Evolutionary conservation across 2,797 vertebrate species (phyloP).

Genomic region (Clarias laeviceps): DNA sequence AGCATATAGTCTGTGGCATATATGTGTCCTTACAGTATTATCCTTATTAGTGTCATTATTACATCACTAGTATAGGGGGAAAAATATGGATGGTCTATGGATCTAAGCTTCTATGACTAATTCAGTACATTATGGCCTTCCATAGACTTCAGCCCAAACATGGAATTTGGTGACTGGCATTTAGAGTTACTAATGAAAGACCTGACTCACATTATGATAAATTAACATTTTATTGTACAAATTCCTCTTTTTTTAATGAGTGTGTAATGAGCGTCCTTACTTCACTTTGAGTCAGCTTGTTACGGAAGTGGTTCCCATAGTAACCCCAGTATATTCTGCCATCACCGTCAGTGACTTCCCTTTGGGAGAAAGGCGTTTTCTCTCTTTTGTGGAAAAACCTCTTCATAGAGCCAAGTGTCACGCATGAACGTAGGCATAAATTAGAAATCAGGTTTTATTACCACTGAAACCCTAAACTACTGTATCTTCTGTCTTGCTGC

Average conservation of each 20-base stretch:
- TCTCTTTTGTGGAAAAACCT: conserved; percentile 27
- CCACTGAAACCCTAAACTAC: not conserved
- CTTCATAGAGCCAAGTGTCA: conserved; percentile 6
- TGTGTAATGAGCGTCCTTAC: conserved; percentile 34
- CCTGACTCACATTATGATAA: conserved; percentile 7
- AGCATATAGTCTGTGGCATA: not conserved
- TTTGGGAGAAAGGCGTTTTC: conserved; percentile 37
- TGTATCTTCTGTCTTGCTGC: not conserved
- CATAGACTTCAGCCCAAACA: not conserved
- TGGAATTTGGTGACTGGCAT: not conserved
- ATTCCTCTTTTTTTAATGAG: conserved; percentile 23
- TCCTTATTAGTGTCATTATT: not conserved
- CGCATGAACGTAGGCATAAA: not conserved
- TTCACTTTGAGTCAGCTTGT: conserved; percentile 41
- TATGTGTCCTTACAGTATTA: no score
- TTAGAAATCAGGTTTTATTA: conserved; percentile 3
- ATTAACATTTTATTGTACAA: not conserved
- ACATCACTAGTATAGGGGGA: not conserved
- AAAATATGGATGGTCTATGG: not conserved
- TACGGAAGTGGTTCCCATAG: conserved; percentile 55
- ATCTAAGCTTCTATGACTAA: not conserved
- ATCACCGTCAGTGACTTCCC: conserved; percentile 48
- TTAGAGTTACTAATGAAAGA: not conserved
- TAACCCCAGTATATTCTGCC: conserved; percentile 40
- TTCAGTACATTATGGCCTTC: not conserved